phyloP scores from a whole-genome alignment of 1,140 invertebrate genomes.

The Sminthurides bifidus region DNA sequence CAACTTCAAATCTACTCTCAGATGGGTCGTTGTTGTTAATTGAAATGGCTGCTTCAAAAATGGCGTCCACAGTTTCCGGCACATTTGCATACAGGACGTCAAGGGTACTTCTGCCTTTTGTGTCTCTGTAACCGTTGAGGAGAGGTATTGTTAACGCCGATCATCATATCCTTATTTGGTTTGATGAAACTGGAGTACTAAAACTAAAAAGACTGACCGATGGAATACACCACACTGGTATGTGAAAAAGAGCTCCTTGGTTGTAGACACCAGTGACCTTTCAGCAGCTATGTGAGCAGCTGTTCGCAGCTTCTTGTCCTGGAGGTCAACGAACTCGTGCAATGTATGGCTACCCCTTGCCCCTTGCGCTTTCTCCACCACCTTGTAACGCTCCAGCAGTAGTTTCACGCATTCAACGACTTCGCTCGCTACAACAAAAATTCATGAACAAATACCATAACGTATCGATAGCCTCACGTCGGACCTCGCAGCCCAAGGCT shows the following conservation, averaged over 20 bases:
- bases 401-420: no score
- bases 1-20: conserved; percentile 1
- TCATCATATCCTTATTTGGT: no score
- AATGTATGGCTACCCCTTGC: no score
- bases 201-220: neutral
- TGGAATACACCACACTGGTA: neutral
- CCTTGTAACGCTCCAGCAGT: no score
- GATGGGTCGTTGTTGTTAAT: neutral
- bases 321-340: neutral
- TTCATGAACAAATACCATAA: no score
- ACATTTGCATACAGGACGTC: neutral
- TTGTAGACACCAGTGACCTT: neutral
- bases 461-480: no score
- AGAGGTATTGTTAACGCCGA: no score
- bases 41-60: conserved; percentile 3
- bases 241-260: neutral
- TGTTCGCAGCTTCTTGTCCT: neutral
- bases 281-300: neutral
- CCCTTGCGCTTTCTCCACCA: no score
- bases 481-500: no score
- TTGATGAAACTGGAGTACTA: no score
- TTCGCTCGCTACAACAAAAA: no score
- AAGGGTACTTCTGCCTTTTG: neutral
- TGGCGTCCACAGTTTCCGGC: neutral
- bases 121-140: no score